Evolutionary conservation across 2,888 invertebrate species (phyloP).

Genomic region (Eilema griseolum): DNA sequence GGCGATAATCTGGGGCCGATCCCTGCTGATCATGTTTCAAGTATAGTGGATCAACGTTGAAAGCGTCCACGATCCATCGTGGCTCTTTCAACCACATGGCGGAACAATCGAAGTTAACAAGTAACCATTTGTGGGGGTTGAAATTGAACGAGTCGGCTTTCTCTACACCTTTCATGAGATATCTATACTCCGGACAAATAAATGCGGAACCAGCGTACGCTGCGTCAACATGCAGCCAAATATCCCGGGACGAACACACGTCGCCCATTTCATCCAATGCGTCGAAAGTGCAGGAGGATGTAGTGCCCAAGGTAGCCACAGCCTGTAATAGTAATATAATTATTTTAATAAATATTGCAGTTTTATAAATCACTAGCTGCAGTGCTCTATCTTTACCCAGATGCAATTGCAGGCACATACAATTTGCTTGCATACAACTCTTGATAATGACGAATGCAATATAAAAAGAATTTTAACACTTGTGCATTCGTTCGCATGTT

Average conservation of each 20-base stretch:
- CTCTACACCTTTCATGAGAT: conserved; percentile 95
- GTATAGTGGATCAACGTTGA: conserved; percentile 99
- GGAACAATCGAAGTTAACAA: conserved; percentile 99
- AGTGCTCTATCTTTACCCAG: too few species aligned
- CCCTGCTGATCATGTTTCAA: conserved; percentile 97
- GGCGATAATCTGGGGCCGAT: conserved; percentile 96
- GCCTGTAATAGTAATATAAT: conserved; percentile 80
- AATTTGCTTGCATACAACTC: too few species aligned
- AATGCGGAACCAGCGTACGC: conserved; percentile 99
- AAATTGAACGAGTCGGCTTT: conserved; percentile 98
- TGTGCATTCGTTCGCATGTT: too few species aligned
- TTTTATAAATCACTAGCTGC: not conserved
- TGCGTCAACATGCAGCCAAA: conserved; percentile 99
- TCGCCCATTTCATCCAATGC: conserved; percentile 95
- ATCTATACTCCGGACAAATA: conserved; percentile 98
- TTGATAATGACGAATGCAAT: too few species aligned
- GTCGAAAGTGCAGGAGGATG: conserved; percentile 98
- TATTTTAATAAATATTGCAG: not conserved
- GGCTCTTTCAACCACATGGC: conserved; percentile 98
- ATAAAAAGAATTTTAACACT: too few species aligned
- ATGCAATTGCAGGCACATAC: too few species aligned
- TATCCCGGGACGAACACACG: conserved; percentile 91
- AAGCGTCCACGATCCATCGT: conserved; percentile 96
- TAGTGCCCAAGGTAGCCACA: conserved; percentile 97
- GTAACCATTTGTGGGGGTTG: conserved; percentile 99